Percentiles rank a stretch among this genome's conserved stretches.
phyloP scores from a whole-genome alignment of 2,113 vertebrate genomes.

The Myrmecophaga tridactyla region DNA sequence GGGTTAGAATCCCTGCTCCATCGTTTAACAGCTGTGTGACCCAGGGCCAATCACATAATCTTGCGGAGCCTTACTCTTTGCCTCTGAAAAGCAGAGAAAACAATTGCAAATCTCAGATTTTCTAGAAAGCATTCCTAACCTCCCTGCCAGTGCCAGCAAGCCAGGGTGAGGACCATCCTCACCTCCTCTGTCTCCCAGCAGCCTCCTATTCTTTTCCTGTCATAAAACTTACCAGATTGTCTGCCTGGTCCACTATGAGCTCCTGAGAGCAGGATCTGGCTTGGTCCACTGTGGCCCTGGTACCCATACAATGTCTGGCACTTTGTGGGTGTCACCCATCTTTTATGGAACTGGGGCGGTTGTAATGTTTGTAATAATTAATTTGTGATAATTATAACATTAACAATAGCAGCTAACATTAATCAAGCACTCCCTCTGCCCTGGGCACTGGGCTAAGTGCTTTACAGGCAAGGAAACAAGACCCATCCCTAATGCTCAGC shows the following conservation, averaged over 20 bases:
- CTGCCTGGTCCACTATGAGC: fast-evolving
- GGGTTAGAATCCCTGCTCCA: not conserved
- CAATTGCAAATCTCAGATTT: not conserved
- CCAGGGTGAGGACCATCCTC: not conserved
- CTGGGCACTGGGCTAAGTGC: not conserved
- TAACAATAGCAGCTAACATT: not conserved
- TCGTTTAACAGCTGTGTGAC: not conserved
- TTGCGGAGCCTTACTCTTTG: not conserved
- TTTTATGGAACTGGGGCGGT: no score
- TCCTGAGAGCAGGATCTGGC: not conserved
- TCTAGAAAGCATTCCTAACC: not conserved
- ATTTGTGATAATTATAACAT: not conserved
- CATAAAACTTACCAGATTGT: not conserved
- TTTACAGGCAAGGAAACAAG: not conserved
- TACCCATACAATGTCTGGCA: not conserved
- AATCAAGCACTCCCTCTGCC: not conserved
- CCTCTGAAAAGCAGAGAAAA: not conserved
- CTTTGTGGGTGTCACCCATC: fast-evolving
- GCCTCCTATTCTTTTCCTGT: not conserved
- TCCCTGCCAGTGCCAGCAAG: not conserved
- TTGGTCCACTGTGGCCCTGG: fast-evolving
- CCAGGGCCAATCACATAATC: not conserved
- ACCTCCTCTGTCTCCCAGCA: not conserved
- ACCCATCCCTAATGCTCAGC: not conserved
- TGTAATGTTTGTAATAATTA: not conserved